Conservation (phyloP, 2,888 invertebrate genomes). For the Chironomus tentans region DNA sequence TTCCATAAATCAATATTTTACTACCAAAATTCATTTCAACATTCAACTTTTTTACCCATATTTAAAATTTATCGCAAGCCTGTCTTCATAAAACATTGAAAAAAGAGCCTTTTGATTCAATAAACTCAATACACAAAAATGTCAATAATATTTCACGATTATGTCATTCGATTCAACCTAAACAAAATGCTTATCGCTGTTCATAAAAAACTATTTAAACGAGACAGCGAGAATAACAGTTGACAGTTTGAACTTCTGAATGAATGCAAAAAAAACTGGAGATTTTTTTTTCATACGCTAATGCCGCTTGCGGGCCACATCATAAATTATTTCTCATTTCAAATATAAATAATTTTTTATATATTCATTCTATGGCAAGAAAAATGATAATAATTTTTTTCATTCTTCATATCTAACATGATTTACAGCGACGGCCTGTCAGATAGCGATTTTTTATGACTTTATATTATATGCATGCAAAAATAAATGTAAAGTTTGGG, state of each 20-base stretch:
- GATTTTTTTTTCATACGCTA: not conserved
- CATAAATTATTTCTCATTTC: constrained; percentile 1
- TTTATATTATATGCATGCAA: not conserved
- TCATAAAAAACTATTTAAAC: too few relatives aligned
- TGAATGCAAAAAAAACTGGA: not conserved
- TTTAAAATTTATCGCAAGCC: too few relatives aligned
- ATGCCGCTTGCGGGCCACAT: not conserved
- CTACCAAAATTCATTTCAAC: too few relatives aligned
- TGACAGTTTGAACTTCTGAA: not conserved
- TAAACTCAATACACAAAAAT: too few relatives aligned
- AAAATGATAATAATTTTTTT: constrained; percentile 19
- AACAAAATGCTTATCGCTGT: too few relatives aligned
- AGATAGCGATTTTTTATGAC: constrained; percentile 19
- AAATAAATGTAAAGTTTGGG: too few relatives aligned
- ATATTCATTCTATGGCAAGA: not conserved
- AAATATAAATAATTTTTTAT: not conserved
- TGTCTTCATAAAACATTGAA: too few relatives aligned
- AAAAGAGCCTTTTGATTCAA: too few relatives aligned
- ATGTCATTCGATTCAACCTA: too few relatives aligned
- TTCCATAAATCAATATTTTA: too few relatives aligned
- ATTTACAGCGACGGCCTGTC: constrained; percentile 21
- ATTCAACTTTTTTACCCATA: too few relatives aligned
- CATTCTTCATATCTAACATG: constrained; percentile 13
- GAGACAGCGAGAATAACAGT: not conserved
- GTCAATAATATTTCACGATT: too few relatives aligned